Base-by-base conservation (phyloP, 2,113 vertebrate genomes). In the Campylomormyrus numenius region DNA sequence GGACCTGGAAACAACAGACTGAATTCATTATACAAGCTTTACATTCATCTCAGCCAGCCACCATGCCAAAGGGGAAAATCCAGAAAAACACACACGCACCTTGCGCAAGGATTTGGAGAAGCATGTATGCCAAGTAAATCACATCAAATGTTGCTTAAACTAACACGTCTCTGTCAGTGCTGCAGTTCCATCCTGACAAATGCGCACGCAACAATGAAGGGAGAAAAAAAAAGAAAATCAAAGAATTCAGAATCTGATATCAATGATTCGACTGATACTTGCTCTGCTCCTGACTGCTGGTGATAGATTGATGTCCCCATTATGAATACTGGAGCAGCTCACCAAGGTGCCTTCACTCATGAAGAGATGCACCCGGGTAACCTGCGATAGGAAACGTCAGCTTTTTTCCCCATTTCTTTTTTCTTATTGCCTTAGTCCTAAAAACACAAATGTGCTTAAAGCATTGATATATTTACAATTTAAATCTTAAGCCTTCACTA, bases 401-500 rank as follows among this genome's bases (percentile, higher is more conserved):
- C 17, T 7, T 5, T 48, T 17, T n/a, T 4, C 21, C 45, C 9
- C 58, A 3, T 66, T 3, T 3, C 10, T n/a, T n/a, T 62, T 62
- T 62, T 10, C 24, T 62, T 62, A 27, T 66, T 70, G 62, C 62
- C 62, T 31, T 70, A 31, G 48, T 52, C 48, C 13, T 31, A 21
- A 11, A 53, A 53, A 31, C 85, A 24, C 80, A 53, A 21, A 89
- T n/a, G 11, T 24, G 80, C 89, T 91, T 74, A 86, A 87, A 62
- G 87, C 86, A 85, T 90, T 87, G 48, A 88, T 74, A 88, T 91
- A 90, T 94, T 94, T 91, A 90, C 24, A 87, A 90, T 92, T 91
- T 27, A 88, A 88, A 66, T 46, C 17, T 52, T 52, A 15, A 35
- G 13, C 49, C 48, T 52, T 86, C 48, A 52, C 45, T 31, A 49